Base-by-base conservation (phyloP, 2,888 invertebrate genomes). In the Copidosoma aretas region DNA sequence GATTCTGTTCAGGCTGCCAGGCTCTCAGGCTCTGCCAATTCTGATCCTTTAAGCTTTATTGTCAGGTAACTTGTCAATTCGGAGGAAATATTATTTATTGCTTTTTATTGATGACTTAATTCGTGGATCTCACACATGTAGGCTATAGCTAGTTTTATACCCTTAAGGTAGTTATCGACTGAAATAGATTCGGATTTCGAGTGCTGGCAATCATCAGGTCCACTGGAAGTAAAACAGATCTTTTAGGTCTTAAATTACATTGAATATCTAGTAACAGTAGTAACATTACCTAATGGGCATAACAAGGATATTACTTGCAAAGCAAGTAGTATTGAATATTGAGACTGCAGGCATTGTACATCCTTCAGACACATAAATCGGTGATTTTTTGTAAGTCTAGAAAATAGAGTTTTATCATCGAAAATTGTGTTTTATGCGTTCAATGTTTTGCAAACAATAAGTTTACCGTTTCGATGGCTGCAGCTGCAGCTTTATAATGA, bases 1-100 rank as follows among this genome's bases (percentile, higher is more conserved):
- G 83, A 83, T 75, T 81, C 83, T 64, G 77, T 83, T 70, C 83
- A 84, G 74, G 82, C 83, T 75, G 83, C 83, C 71, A 82, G 83
- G 76, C 81, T 83, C 66, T 83, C 83, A 67, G 79, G 81, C 65
- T 81, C 83, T 74, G 81, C 79, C 73, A 82, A 80, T 76, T 76
- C 79, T 64, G 82, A 83, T 74, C 82, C 81, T 74, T 77, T 82
- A 73, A 82, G 82, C 68, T 79, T 83, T 72, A 78, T 82, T 74
- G 79, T 82, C 74, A 80, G 83, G 83, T 83, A 76, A 59, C 24
- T 54, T 8, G 19, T 22, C 15, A 12, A 53, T 41, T 25, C 39
- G 15, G 12, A 12, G 24, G 22, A 58, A 61, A 19, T 32, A 32
- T 54, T 32, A 39, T n/a, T 58, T 59, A 15, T 60, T 21, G 57